Conservation (phyloP, 2,113 vertebrate genomes). For the Tachuris rubrigastra region DNA sequence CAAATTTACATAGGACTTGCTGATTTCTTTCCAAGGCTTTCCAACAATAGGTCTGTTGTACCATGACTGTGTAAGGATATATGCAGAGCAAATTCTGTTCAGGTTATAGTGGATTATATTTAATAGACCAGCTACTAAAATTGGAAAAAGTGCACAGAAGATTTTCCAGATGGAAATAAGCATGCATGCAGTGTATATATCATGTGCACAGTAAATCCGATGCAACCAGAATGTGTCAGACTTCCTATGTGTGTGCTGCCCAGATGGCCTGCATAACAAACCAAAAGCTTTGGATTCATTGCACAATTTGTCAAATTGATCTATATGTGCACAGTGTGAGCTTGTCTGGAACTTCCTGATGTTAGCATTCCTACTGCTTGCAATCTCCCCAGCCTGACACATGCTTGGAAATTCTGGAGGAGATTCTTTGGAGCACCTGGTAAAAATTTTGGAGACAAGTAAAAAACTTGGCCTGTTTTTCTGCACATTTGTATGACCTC, state of each 20-base stretch:
- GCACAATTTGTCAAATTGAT: conserved; percentile 48
- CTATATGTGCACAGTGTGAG: not conserved
- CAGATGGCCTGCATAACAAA: conserved; percentile 67
- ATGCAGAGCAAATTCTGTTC: not conserved
- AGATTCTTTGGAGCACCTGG: not conserved
- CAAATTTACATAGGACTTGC: not conserved
- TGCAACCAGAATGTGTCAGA: conserved; percentile 60
- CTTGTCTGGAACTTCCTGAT: conserved; percentile 58
- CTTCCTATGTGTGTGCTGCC: conserved; percentile 52
- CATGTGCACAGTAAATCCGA: conserved; percentile 18
- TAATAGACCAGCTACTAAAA: conserved; percentile 22
- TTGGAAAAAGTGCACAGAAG: conserved; percentile 40
- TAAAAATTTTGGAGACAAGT: not conserved
- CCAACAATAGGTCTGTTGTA: not conserved
- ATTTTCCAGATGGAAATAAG: conserved; percentile 61
- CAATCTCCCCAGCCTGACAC: not conserved
- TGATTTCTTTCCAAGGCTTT: not conserved
- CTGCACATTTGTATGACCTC: not conserved
- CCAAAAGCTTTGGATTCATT: conserved; percentile 40
- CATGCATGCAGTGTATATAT: conserved; percentile 19
- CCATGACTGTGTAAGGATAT: not conserved
- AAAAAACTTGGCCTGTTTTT: not conserved
- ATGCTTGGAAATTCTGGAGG: conserved; percentile 37
- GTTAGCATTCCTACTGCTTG: conserved; percentile 15
- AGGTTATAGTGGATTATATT: not conserved